Conservation (phyloP, 2,888 invertebrate genomes). For the Stomorhina lunata region DNA sequence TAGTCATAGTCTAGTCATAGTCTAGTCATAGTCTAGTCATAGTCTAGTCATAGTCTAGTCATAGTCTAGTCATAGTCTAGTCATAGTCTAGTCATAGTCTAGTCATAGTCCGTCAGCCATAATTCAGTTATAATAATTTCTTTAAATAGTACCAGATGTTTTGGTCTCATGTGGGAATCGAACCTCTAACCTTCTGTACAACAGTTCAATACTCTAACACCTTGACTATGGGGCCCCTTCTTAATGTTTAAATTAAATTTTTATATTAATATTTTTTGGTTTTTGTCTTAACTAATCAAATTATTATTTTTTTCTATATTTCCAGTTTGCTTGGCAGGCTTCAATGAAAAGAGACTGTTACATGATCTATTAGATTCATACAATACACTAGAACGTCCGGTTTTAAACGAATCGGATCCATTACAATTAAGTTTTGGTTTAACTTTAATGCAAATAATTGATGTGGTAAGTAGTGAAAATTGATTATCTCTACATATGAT, state of each 20-base stretch:
- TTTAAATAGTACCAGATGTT: no score
- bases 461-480: conserved; percentile 88
- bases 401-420: conserved; percentile 97
- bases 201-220: no score
- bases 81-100: no score
- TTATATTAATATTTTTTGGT: background rate
- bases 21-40: no score
- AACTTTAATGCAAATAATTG: conserved; percentile 98
- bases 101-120: no score
- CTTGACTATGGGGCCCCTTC: background rate
- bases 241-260: background rate
- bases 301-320: conserved; percentile 64
- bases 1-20: no score
- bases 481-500: no score
- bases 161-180: no score
- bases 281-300: background rate
- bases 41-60: no score
- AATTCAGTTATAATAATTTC: no score
- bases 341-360: conserved; percentile 94
- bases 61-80: no score
- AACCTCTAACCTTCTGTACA: no score
- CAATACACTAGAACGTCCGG: conserved; percentile 96
- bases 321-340: conserved; percentile 85
- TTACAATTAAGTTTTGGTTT: conserved; percentile 97
- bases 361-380: conserved; percentile 95